Percentiles rank a stretch among this genome's conserved stretches.
Conservation (phyloP, 2,888 invertebrate species). For the Pseudeuparius sepicola region DNA sequence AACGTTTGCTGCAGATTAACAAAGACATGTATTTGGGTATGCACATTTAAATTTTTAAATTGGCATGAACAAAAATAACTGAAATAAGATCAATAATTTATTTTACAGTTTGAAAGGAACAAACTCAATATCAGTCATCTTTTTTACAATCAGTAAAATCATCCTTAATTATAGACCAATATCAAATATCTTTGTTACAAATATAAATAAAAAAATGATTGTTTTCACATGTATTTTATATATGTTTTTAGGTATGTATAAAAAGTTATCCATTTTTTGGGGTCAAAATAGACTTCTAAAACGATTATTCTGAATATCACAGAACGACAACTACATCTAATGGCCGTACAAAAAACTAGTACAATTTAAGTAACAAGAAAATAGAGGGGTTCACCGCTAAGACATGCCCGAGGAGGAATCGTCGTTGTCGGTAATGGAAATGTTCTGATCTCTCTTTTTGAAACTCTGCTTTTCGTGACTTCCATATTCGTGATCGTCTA, state of each 20-base stretch:
- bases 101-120: too few relatives aligned
- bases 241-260: slow-evolving; percentile 17
- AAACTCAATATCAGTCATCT: too few relatives aligned
- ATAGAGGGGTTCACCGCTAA: slow-evolving; percentile 35
- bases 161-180: too few relatives aligned
- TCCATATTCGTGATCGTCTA: slow-evolving; percentile 14
- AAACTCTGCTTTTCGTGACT: slow-evolving; percentile 13
- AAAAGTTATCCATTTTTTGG: slow-evolving; percentile 22
- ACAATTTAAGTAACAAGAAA: too few relatives aligned
- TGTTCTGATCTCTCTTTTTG: slow-evolving; percentile 22
- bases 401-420: slow-evolving; percentile 43
- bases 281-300: slow-evolving; percentile 32
- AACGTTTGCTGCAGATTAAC: too few relatives aligned
- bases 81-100: too few relatives aligned
- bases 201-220: slow-evolving; percentile 25
- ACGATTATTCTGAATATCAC: slow-evolving; percentile 42
- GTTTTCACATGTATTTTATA: slow-evolving; percentile 15
- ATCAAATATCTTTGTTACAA: slow-evolving; percentile 46
- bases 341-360: slow-evolving; percentile 38
- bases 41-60: too few relatives aligned
- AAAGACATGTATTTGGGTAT: too few relatives aligned
- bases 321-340: slow-evolving; percentile 42
- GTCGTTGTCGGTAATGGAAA: slow-evolving; percentile 36
- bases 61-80: too few relatives aligned
- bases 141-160: too few relatives aligned